Evolutionary conservation across 1,140 invertebrate species (phyloP).

Genomic region (Sycobia sp.): DNA sequence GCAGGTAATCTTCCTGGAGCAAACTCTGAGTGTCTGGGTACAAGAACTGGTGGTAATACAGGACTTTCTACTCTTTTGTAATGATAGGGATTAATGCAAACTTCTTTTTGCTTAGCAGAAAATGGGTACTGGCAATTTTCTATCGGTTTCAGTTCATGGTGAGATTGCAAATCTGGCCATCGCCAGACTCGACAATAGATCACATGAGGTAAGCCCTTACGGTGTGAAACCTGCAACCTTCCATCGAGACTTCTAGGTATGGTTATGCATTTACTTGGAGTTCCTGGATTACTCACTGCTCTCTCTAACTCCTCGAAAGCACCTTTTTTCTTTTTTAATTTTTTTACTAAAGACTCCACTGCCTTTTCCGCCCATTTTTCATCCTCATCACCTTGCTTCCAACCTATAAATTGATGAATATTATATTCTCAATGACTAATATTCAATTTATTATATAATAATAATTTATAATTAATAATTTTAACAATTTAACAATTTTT

Average conservation of each 20-base stretch:
- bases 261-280: conserved; percentile 95
- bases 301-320: conserved; percentile 95
- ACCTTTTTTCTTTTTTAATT: conserved; percentile 93
- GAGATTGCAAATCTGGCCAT: conserved; percentile 97
- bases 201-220: conserved; percentile 95
- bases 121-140: conserved; percentile 95
- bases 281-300: conserved; percentile 90
- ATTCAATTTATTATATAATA: not conserved
- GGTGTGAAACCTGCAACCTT: conserved; percentile 90
- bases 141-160: conserved; percentile 94
- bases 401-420: conserved; percentile 73
- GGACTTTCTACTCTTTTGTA: conserved; percentile 94
- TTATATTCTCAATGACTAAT: not conserved
- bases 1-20: conserved; percentile 86
- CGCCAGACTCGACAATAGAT: conserved; percentile 98
- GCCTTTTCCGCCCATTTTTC: conserved; percentile 99
- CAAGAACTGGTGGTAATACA: conserved; percentile 94
- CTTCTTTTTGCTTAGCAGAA: conserved; percentile 94
- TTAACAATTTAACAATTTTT: not conserved
- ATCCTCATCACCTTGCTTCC: conserved; percentile 98
- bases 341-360: conserved; percentile 98
- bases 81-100: conserved; percentile 99
- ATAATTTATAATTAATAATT: not conserved
- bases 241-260: conserved; percentile 97
- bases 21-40: conserved; percentile 94